A percentile compares a stretch with the other conserved stretches of the same genome.
These are phyloP conservation scores for Oxytorus armatus DNA, from an alignment of 2,888 invertebrate genomes.

Conservation along the genomic window DNA sequence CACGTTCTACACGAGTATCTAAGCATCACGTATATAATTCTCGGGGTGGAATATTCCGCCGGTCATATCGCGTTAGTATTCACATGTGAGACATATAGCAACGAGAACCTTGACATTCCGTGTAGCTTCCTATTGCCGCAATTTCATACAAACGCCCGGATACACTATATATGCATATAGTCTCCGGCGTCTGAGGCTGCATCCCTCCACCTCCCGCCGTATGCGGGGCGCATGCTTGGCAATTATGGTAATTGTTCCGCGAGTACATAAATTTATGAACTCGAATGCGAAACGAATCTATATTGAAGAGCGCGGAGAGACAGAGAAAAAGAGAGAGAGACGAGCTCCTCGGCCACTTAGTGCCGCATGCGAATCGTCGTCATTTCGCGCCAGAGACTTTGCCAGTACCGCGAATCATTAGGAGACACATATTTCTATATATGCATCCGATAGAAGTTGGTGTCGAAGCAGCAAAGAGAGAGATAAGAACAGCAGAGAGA, in stretches of 20 bases:
- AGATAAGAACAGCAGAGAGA: too few species aligned
- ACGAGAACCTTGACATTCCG: slow-evolving; percentile 61
- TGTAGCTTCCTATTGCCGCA: slow-evolving; percentile 57
- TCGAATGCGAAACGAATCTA: slow-evolving; percentile 69
- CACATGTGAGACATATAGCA: slow-evolving; percentile 40
- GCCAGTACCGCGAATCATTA: slow-evolving; percentile 5
- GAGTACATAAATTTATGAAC: slow-evolving; percentile 73
- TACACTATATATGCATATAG: too few species aligned
- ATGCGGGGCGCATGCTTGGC: slow-evolving; percentile 53
- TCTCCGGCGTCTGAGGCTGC: too few species aligned
- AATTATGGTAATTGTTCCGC: slow-evolving; percentile 72
- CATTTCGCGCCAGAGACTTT: slow-evolving; percentile 56
- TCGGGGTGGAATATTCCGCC: slow-evolving; percentile 14
- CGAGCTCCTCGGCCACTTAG: slow-evolving; percentile 59
- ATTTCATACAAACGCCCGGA: slow-evolving; percentile 45
- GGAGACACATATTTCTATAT: too few species aligned
- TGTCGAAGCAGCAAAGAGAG: too few species aligned
- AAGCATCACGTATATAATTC: neutral
- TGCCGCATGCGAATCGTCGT: slow-evolving; percentile 68
- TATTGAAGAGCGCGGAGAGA: slow-evolving; percentile 64
- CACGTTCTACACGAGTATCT: neutral
- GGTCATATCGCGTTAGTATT: slow-evolving; percentile 7
- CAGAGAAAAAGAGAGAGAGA: too few species aligned
- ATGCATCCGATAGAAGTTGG: slow-evolving; percentile 7
- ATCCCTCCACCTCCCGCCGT: too few species aligned